Conservation (phyloP, 2,888 invertebrate genomes). For the Zeuzera pyrina region DNA sequence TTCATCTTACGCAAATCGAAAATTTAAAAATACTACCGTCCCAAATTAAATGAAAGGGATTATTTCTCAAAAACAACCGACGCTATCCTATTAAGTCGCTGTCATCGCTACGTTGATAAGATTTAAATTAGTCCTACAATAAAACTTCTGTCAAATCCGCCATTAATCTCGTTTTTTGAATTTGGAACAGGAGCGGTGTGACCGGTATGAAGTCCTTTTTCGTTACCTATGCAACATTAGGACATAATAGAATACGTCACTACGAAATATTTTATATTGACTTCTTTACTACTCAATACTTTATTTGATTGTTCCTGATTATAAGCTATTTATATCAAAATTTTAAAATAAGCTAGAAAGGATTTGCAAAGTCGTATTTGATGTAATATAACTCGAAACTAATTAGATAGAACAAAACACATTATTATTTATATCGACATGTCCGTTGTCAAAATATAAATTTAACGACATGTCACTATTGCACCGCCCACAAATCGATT, state of each 20-base stretch:
- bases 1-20: no score
- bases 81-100: slow-evolving; percentile 66
- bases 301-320: not conserved
- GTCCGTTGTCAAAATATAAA: slow-evolving; percentile 12
- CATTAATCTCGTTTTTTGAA: slow-evolving; percentile 60
- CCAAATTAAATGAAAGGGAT: slow-evolving; percentile 40
- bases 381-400: not conserved
- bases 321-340: not conserved
- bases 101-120: slow-evolving; percentile 69
- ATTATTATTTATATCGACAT: no score
- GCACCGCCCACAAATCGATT: slow-evolving; percentile 33
- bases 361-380: not conserved
- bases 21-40: not conserved
- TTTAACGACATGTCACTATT: slow-evolving; percentile 40
- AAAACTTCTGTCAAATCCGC: slow-evolving; percentile 71
- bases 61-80: slow-evolving; percentile 55
- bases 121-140: slow-evolving; percentile 71
- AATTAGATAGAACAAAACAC: not conserved
- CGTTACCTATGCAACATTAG: no score
- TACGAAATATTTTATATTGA: not conserved
- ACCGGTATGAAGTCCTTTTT: slow-evolving; percentile 18
- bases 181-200: slow-evolving; percentile 63
- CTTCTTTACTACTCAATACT: not conserved
- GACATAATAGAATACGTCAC: no score
- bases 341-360: not conserved